A percentile compares a stretch with the other conserved stretches of the same genome.
phyloP scores from a whole-genome alignment of 2,113 vertebrate genomes.

The Thunnus maccoyii region DNA sequence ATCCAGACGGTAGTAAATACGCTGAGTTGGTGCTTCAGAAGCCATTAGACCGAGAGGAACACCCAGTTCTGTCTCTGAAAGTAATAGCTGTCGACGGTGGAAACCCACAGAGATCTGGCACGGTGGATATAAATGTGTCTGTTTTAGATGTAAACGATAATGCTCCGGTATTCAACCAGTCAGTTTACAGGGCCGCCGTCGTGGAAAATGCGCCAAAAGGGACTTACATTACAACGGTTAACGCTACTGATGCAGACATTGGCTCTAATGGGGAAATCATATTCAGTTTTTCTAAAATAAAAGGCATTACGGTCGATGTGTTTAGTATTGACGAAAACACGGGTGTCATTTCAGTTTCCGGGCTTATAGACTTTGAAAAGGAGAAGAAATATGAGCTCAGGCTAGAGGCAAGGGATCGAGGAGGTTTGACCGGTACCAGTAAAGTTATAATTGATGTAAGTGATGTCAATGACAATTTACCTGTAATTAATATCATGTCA shows the following conservation, averaged over 20 bases:
- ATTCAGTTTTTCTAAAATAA: constrained; percentile 39
- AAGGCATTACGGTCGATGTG: not conserved
- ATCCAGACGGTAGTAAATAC: constrained; percentile 72
- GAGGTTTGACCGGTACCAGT: constrained; percentile 52
- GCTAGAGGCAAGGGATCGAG: constrained; percentile 69
- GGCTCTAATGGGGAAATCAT: constrained; percentile 67
- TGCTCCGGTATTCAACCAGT: constrained; percentile 56
- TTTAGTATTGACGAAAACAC: constrained; percentile 59
- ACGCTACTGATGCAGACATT: constrained; percentile 82
- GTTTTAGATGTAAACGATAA: constrained; percentile 76
- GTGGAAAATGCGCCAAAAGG: constrained; percentile 78
- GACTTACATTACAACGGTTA: constrained; percentile 73
- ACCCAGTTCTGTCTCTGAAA: constrained; percentile 58
- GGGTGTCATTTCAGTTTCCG: constrained; percentile 40
- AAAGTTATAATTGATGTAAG: constrained; percentile 69
- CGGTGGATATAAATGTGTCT: constrained; percentile 70
- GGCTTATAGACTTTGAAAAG: constrained; percentile 57
- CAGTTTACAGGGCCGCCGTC: constrained; percentile 75
- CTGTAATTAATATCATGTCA: constrained; percentile 67
- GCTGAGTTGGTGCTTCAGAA: constrained; percentile 80
- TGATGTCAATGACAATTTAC: constrained; percentile 68
- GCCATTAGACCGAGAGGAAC: constrained; percentile 78
- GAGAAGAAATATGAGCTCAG: constrained; percentile 61
- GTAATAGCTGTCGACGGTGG: constrained; percentile 84
- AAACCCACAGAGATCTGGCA: constrained; percentile 79